These are phyloP conservation scores for Synanceia verrucosa DNA, from an alignment of 2,797 vertebrate species.

Conservation along the genomic window DNA sequence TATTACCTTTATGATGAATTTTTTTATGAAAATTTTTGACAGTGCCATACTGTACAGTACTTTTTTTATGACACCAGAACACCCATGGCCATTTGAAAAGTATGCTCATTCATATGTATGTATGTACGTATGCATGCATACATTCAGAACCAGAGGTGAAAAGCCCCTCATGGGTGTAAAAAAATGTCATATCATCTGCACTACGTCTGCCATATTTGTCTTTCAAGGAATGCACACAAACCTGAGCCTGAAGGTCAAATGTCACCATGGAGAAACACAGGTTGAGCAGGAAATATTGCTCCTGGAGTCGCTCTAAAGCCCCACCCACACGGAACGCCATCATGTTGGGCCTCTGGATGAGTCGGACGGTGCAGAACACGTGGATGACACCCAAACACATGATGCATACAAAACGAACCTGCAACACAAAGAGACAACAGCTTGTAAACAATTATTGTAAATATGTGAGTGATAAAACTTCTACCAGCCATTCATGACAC, in stretches of 20 bases:
- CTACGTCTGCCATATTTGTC: neutral
- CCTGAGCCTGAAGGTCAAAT: slow-evolving; percentile 91
- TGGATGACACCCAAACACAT: slow-evolving; percentile 81
- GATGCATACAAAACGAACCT: slow-evolving; percentile 86
- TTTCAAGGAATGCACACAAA: slow-evolving; percentile 29
- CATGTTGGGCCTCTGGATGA: slow-evolving; percentile 83
- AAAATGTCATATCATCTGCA: neutral
- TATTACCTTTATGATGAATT: too few relatives aligned
- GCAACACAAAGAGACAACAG: slow-evolving; percentile 20
- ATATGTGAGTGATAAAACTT: too few relatives aligned
- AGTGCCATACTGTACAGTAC: too few relatives aligned
- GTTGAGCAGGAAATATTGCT: slow-evolving; percentile 87
- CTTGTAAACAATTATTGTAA: too few relatives aligned
- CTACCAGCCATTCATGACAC: too few relatives aligned
- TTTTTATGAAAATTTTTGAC: too few relatives aligned
- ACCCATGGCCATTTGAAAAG: too few relatives aligned
- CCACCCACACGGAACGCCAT: slow-evolving; percentile 90
- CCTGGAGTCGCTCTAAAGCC: slow-evolving; percentile 84
- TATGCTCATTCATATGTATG: too few relatives aligned
- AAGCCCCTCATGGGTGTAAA: neutral
- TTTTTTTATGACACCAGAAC: too few relatives aligned
- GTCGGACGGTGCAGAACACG: slow-evolving; percentile 77
- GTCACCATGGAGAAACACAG: slow-evolving; percentile 90
- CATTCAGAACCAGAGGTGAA: neutral
- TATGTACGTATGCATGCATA: too few relatives aligned